phyloP scores from a whole-genome alignment of 2,113 vertebrate species.

The Atrichornis clamosus region DNA sequence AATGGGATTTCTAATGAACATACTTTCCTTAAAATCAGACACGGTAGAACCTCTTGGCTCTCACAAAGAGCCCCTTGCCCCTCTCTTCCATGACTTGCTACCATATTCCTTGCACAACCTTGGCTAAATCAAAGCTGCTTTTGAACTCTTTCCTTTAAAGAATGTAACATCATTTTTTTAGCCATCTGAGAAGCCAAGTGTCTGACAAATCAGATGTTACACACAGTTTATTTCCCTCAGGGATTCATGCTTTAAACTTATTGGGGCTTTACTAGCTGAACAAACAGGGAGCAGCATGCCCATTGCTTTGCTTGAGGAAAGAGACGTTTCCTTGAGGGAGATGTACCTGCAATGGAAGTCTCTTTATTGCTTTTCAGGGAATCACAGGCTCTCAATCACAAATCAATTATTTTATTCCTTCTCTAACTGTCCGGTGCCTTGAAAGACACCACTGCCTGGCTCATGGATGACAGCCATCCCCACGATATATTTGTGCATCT shows the following conservation, averaged over 20 bases:
- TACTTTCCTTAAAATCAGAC: background rate
- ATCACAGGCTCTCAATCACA: background rate
- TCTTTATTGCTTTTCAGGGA: background rate
- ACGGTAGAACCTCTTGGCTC: background rate
- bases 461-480: background rate
- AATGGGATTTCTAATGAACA: background rate
- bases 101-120: background rate
- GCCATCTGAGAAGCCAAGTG: background rate
- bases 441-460: background rate
- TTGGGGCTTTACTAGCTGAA: background rate
- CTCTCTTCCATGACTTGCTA: background rate
- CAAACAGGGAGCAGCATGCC: background rate
- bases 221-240: background rate
- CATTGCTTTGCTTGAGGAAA: background rate
- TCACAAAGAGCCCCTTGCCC: background rate
- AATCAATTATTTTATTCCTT: background rate
- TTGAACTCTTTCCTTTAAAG: background rate
- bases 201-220: background rate
- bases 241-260: background rate
- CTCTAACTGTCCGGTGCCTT: background rate
- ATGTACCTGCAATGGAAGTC: accelerated
- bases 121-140: background rate
- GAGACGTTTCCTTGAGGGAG: background rate
- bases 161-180: background rate
- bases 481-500: accelerated